A percentile compares a stretch with the other conserved stretches of the same genome.
Evolutionary conservation across 2,888 invertebrate genomes (phyloP).

Genomic region (Cerceris rybyensis): DNA sequence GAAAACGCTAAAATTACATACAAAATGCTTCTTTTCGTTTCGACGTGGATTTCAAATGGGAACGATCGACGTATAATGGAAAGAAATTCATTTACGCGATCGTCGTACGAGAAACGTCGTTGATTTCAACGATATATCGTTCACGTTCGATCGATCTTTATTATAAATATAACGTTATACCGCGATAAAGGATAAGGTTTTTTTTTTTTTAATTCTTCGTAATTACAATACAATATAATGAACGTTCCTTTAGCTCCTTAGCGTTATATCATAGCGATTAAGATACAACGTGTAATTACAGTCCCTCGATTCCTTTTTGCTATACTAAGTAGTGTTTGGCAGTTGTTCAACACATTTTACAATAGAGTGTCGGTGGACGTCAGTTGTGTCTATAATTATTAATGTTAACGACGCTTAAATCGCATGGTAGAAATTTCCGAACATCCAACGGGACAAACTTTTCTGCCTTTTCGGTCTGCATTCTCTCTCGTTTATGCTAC

Average conservation of each 20-base stretch:
- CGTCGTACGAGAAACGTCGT: neutral
- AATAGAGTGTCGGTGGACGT: constrained; percentile 49
- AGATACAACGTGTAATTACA: constrained; percentile 45
- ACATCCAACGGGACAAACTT: constrained; percentile 11
- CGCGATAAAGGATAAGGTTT: neutral
- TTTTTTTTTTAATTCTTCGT: constrained; percentile 1
- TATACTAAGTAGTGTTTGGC: constrained; percentile 57
- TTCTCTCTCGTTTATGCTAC: constrained; percentile 10
- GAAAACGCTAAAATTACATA: neutral
- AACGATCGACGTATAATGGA: neutral
- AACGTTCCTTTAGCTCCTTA: constrained; percentile 23
- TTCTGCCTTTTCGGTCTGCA: neutral
- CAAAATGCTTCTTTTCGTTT: neutral
- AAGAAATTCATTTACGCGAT: neutral
- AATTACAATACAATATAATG: constrained; percentile 31
- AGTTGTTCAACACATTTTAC: constrained; percentile 51
- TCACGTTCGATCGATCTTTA: constrained; percentile 15
- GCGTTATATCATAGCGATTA: constrained; percentile 32
- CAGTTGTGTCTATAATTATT: constrained; percentile 42
- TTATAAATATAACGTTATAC: constrained; percentile 24
- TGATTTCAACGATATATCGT: neutral
- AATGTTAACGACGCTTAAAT: constrained; percentile 29
- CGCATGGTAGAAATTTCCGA: constrained; percentile 13
- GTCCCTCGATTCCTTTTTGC: constrained; percentile 35
- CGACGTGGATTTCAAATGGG: neutral